These are phyloP conservation scores for Galendromus occidentalis DNA, from an alignment of 1,140 invertebrate species.

Conservation along the genomic window DNA sequence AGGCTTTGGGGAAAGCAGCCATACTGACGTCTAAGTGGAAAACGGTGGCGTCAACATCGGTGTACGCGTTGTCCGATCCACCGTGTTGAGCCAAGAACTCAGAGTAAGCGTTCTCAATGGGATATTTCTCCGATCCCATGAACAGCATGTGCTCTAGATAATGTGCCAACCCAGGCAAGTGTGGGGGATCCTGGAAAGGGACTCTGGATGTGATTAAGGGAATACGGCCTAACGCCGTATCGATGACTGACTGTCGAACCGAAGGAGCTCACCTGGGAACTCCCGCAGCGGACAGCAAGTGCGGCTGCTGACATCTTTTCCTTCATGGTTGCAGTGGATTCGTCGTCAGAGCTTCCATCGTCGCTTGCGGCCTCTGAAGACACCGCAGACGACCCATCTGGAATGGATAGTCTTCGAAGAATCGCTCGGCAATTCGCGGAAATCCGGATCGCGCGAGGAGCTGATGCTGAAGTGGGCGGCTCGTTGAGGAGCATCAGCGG, in stretches of 20 bases:
- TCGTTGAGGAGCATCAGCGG: no score
- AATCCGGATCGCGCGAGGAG: no score
- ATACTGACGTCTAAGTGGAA: slow-evolving; percentile 29
- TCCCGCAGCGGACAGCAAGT: not conserved
- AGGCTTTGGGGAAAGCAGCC: not conserved
- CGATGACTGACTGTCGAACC: not conserved
- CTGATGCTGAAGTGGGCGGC: no score
- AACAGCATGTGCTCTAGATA: slow-evolving; percentile 38
- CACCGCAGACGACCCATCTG: no score
- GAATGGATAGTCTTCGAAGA: no score
- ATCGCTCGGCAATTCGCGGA: no score
- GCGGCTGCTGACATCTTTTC: not conserved
- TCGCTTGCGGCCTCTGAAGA: no score
- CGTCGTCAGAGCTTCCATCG: not conserved
- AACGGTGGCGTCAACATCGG: slow-evolving; percentile 30
- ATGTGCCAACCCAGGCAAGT: slow-evolving; percentile 32
- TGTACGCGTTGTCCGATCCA: slow-evolving; percentile 32
- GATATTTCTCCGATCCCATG: slow-evolving; percentile 31
- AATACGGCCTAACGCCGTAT: not conserved
- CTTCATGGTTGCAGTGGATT: not conserved
- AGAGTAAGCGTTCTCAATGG: slow-evolving; percentile 25
- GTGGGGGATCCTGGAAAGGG: slow-evolving; percentile 25
- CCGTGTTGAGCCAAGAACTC: slow-evolving; percentile 31
- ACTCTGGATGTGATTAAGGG: not conserved
- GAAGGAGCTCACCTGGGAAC: not conserved